Base-by-base conservation (phyloP, 2,797 vertebrate species). In the Alosa sapidissima region DNA sequence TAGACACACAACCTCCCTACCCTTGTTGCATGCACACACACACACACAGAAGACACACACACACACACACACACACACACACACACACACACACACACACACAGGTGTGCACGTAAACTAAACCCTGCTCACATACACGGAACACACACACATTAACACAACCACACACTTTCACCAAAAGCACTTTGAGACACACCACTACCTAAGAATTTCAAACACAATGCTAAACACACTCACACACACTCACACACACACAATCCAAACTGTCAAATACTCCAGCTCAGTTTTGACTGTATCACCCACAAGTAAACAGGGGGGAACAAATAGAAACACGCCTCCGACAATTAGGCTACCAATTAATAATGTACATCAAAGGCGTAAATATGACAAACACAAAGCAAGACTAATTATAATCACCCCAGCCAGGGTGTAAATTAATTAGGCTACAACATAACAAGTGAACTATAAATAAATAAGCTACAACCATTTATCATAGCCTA, bases 171-270 rank as follows among this genome's bases (percentile, higher is more conserved):
- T 52, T 52, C 51, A 52, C 51, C 13, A 52, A 14, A 13, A 13
- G 2, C 51, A 52, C 51, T 8, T 19, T 55, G 52, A 55, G 52
- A 55, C 14, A 55, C 52, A 1, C 14, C 13, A 51, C 52, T 11
- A 55, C 4, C 19, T 58, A 21, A 62, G 14, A 19, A 55, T n/a
- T 6, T 24, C 58, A 24, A 9, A 9, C n/a, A 14, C 7, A 68
- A 2, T 13, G n/a, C 62, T 9, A 11, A 14, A 47, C 72, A 78
- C 72, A 83, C 89, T 82, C 90, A 81, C 87, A 90, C 86, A 19
- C n/a, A 65, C 60, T 28, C 60, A 28, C 60, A 65, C 60, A 65
- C n/a, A 60, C 19, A 60, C 8, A 24, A 24, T 1, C n/a, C 87
- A 90, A 86, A 19, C 3, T 55, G 54, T 55, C 54, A 21, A 55